phyloP scores from a whole-genome alignment of 2,888 invertebrate genomes.

The Morpho achilles region DNA sequence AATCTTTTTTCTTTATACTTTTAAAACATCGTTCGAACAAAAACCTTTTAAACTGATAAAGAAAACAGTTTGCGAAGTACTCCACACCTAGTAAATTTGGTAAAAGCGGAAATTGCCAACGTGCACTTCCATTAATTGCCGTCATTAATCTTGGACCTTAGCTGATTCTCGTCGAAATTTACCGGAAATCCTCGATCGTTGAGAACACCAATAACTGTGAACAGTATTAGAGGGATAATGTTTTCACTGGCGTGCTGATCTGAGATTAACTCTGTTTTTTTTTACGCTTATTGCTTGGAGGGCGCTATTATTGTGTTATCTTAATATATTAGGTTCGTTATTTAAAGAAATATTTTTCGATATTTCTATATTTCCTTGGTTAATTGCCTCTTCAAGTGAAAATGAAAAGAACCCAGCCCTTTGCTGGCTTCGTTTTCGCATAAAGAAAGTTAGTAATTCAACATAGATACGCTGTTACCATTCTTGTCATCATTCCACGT shows the following conservation, averaged over 20 bases:
- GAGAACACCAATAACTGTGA: constrained; percentile 23
- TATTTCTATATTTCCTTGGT: too few relatives aligned
- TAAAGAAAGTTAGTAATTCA: too few relatives aligned
- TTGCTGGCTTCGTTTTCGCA: too few relatives aligned
- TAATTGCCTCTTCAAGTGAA: too few relatives aligned
- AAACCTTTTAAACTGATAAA: background rate
- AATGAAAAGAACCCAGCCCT: too few relatives aligned
- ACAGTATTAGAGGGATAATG: constrained; percentile 26
- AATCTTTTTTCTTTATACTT: background rate
- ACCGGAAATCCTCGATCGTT: constrained; percentile 26
- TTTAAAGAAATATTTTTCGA: too few relatives aligned
- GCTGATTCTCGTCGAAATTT: constrained; percentile 37
- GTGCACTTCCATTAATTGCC: constrained; percentile 49
- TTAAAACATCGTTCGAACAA: background rate
- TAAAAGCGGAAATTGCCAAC: constrained; percentile 49
- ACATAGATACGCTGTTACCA: too few relatives aligned
- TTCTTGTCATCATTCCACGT: too few relatives aligned
- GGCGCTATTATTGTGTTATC: constrained; percentile 14
- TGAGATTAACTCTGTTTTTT: constrained; percentile 31
- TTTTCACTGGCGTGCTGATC: constrained; percentile 30
- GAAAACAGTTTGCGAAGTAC: constrained; percentile 6
- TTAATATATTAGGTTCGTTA: background rate
- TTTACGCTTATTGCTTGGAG: constrained; percentile 12
- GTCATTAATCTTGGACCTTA: constrained; percentile 61
- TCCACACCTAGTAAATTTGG: constrained; percentile 40